Evolutionary conservation across 2,888 invertebrate genomes (phyloP).

Genomic region (Gymnoscelis rufifasciata): DNA sequence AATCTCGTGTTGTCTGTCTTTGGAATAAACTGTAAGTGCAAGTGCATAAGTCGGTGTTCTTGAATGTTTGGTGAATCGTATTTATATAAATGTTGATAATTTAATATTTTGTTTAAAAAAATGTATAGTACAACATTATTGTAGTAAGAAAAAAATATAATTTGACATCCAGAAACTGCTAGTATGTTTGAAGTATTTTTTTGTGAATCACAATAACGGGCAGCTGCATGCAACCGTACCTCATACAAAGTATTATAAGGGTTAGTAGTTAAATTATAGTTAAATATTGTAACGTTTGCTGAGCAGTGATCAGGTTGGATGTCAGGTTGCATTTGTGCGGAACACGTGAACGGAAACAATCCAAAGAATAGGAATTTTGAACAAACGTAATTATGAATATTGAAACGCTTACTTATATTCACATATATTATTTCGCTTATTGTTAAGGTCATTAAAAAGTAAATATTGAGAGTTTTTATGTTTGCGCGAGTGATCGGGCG

Average conservation of each 20-base stretch:
- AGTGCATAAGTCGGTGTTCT: neutral
- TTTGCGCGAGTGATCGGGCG: neutral
- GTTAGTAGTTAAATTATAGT: neutral
- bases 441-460: neutral
- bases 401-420: constrained; percentile 45
- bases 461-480: constrained; percentile 1
- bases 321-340: constrained; percentile 8
- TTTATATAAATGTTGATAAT: constrained; percentile 1
- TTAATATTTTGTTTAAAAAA: neutral
- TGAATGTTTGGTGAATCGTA: neutral
- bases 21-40: neutral
- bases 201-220: neutral
- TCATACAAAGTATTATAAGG: constrained; percentile 1
- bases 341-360: neutral
- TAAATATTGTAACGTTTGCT: neutral
- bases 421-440: constrained; percentile 1
- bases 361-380: constrained; percentile 67
- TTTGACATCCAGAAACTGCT: constrained; percentile 6
- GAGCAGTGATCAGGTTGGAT: constrained; percentile 5
- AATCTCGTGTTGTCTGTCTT: neutral
- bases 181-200: constrained; percentile 1
- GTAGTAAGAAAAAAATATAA: constrained; percentile 4
- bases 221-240: constrained; percentile 8
- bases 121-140: constrained; percentile 1
- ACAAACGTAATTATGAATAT: constrained; percentile 57